Conservation (phyloP, 2,888 invertebrate genomes). For the Terebella lapidaria region DNA sequence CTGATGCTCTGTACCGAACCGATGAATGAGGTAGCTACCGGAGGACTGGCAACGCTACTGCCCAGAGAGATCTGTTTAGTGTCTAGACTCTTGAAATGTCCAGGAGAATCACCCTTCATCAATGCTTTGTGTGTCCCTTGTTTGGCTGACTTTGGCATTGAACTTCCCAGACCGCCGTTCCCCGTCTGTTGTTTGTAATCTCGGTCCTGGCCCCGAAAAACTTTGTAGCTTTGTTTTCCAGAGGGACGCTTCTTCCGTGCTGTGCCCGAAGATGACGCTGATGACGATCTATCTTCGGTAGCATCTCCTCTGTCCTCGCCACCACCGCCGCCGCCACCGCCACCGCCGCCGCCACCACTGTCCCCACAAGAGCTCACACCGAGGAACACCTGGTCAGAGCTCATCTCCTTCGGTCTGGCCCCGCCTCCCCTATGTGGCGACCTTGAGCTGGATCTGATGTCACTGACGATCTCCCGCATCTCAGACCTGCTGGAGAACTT, state of each 20-base stretch:
- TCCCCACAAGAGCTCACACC: neutral
- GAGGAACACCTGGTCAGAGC: neutral
- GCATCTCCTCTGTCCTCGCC: neutral
- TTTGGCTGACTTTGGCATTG: neutral
- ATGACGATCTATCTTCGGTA: neutral
- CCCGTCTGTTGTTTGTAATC: constrained; percentile 1
- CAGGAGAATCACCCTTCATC: neutral
- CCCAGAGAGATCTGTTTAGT: neutral
- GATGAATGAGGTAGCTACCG: neutral
- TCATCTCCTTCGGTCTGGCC: neutral
- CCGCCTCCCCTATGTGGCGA: neutral
- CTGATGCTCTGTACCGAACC: neutral
- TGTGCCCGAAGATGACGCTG: too few relatives aligned
- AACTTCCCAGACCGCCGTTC: neutral
- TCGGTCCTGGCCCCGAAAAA: neutral
- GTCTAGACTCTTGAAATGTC: neutral
- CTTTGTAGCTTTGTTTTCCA: neutral
- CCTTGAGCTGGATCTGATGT: neutral
- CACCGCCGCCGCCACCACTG: neutral
- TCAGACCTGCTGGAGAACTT: neutral
- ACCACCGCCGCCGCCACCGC: neutral
- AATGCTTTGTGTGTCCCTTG: neutral
- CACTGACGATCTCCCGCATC: neutral
- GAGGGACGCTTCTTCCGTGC: neutral
- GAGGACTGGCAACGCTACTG: neutral